Conservation (phyloP, 2,888 invertebrate genomes). For the Mellilla xanthometata region DNA sequence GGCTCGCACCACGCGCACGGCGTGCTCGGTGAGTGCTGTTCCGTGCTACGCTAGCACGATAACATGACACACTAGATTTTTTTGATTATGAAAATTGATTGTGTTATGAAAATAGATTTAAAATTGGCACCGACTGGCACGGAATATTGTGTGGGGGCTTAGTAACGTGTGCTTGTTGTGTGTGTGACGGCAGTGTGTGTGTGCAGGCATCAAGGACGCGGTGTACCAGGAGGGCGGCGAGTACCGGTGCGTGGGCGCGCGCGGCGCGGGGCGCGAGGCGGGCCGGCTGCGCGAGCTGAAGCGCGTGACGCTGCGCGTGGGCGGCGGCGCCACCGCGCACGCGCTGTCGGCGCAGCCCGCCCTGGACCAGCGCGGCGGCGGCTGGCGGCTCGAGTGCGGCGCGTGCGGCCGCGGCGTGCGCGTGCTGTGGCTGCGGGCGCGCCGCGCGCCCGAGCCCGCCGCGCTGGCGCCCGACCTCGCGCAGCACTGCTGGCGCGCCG, state of each 20-base stretch:
- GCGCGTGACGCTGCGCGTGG: conserved; percentile 49
- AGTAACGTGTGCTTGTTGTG: too few species aligned
- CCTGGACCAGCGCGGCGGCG: too few species aligned
- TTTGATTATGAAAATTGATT: too few species aligned
- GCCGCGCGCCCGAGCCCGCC: conserved; percentile 50
- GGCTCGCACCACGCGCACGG: conserved; percentile 73
- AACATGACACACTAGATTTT: too few species aligned
- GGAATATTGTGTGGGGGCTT: too few species aligned
- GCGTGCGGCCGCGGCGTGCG: conserved; percentile 66
- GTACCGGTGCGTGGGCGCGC: conserved; percentile 86
- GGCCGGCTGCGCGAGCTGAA: conserved; percentile 64
- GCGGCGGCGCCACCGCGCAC: conserved; percentile 65
- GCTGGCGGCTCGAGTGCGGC: conserved; percentile 71
- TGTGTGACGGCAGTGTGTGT: too few species aligned
- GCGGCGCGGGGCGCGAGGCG: conserved; percentile 60
- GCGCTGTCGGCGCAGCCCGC: conserved; percentile 52
- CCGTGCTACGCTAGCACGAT: too few species aligned
- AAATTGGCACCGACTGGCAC: too few species aligned
- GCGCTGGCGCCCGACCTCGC: conserved; percentile 53
- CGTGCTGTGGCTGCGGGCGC: conserved; percentile 51
- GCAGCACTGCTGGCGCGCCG: conserved; percentile 70
- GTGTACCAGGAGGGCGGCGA: conserved; percentile 90
- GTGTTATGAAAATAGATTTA: too few species aligned
- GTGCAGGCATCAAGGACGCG: conserved; percentile 83
- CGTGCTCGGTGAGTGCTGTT: conserved; percentile 57